A percentile compares a stretch with the other conserved stretches of the same genome.
Evolutionary conservation across 1,140 invertebrate species (phyloP).

Genomic region (Lasioglossum albipes): DNA sequence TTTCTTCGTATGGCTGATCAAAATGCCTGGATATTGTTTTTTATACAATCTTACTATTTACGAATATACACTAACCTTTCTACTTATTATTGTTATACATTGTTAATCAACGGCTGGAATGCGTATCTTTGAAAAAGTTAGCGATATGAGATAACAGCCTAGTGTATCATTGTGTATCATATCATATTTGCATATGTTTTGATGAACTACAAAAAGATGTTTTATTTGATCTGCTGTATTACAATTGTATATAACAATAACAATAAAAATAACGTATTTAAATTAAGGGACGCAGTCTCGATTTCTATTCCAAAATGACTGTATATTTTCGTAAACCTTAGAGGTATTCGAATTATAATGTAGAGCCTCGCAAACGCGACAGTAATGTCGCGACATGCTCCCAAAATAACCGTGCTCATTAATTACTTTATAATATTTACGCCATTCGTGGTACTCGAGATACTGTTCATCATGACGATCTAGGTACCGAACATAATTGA

Average conservation of each 20-base stretch:
- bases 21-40: too few species aligned
- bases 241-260: too few species aligned
- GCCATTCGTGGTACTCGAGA: constrained; percentile 86
- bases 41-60: too few species aligned
- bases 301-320: constrained; percentile 77
- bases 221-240: not conserved
- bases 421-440: constrained; percentile 83
- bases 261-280: not conserved
- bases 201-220: too few species aligned
- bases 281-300: constrained; percentile 72
- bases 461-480: constrained; percentile 81
- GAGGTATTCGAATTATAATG: constrained; percentile 81
- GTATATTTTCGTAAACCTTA: constrained; percentile 81
- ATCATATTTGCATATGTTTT: too few species aligned
- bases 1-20: not conserved
- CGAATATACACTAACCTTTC: too few species aligned
- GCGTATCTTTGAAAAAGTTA: too few species aligned
- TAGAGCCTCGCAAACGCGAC: constrained; percentile 88
- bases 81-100: too few species aligned
- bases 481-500: constrained; percentile 82
- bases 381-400: constrained; percentile 86
- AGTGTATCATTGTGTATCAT: too few species aligned
- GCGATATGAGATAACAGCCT: too few species aligned
- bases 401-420: constrained; percentile 89
- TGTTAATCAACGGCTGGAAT: too few species aligned